Evolutionary conservation across 2,888 invertebrate genomes (phyloP), one percentile per base, ranked within the genome.

Genomic region (Cephonodes hylas): DNA sequence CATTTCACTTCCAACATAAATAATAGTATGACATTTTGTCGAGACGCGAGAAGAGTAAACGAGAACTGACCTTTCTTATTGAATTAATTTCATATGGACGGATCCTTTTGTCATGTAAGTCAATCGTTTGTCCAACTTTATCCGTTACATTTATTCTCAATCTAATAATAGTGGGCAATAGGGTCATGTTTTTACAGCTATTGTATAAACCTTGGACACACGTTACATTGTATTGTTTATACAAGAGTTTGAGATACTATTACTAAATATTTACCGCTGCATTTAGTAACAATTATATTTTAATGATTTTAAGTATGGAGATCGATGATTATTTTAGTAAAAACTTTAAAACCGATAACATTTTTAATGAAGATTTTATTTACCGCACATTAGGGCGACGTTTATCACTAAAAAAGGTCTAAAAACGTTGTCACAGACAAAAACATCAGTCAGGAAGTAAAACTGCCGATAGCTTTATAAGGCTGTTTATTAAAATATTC

Each of bases 91-190:
- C 81, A 78, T 79, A 82, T 83, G 80, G 79, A 62, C 75, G 80
- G n/a, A 80, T 69, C 81, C 81, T 73, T 88, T 86, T 88, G 85
- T 85, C 77, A 78, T 75, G 81, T 76, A 72, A 87, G 79, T 83
- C 82, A 84, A 86, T 84, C 83, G 87, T 84, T 86, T 86, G 84
- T 80, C 79, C 73, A 78, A 85, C 81, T 88, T 86, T 86, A 85
- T 85, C 79, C 79, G 82, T 83, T 75, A 83, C 80, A 79, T 84
- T 83, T 76, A 81, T 83, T 79, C 77, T 64, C 76, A 85, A 88
- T 86, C 84, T 83, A 88, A 88, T 88, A 87, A 84, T 75, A 80
- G 70, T 71, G 75, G 72, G 72, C 70, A 77, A 79, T 81, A 81
- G 80, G 82, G 81, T 83, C 80, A 76, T 77, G 75, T 78, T 80